Conservation (phyloP, 2,113 vertebrate genomes). For the Osmerus mordax region DNA sequence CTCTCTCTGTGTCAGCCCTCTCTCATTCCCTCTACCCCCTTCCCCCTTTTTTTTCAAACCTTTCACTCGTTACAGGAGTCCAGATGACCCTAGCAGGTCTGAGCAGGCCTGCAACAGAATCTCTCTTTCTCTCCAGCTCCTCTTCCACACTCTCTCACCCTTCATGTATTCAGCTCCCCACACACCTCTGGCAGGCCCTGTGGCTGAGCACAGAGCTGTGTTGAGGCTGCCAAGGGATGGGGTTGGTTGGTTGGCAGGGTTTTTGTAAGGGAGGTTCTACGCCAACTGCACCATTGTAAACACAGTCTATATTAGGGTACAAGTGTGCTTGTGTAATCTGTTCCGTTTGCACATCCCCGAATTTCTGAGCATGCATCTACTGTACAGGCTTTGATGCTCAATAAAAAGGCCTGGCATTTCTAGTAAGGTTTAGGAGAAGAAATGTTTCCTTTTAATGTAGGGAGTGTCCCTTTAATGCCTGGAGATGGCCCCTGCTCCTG, state of each 20-base stretch:
- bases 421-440: background rate
- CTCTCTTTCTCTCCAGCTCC: no score
- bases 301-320: no score
- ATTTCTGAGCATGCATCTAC: no score
- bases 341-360: no score
- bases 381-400: no score
- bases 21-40: background rate
- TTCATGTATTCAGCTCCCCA: slow-evolving; percentile 48
- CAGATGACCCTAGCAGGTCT: no score
- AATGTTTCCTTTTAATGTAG: background rate
- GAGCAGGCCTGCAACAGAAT: no score
- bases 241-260: background rate
- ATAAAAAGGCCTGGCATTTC: no score
- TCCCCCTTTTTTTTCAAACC: background rate
- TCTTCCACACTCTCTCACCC: slow-evolving; percentile 30
- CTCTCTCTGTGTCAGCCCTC: slow-evolving; percentile 5
- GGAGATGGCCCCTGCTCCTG: no score
- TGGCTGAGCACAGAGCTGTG: slow-evolving; percentile 12
- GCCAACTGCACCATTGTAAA: no score
- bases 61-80: no score
- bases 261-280: background rate
- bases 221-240: slow-evolving; percentile 8
- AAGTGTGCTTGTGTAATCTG: no score
- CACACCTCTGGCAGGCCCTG: slow-evolving; percentile 50
- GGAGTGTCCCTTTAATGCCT: background rate